Conservation (phyloP, 2,797 vertebrate species). For the Aldrovandia affinis region DNA sequence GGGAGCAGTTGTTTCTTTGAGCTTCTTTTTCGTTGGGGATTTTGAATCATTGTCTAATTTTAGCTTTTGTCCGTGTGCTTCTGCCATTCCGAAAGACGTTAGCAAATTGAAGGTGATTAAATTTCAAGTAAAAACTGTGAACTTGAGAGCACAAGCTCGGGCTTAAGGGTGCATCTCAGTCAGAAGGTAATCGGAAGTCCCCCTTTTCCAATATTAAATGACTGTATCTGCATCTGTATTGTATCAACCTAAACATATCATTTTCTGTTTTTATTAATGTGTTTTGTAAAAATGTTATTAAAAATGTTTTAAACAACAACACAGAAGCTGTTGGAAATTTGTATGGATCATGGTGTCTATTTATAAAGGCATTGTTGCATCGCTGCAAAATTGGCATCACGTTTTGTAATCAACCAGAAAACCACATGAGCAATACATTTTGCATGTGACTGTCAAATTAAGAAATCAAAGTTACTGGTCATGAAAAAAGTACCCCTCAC, state of each 20-base stretch:
- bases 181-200: too few relatives aligned
- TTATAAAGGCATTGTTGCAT: background rate
- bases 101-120: too few relatives aligned
- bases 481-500: background rate
- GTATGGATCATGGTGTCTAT: background rate
- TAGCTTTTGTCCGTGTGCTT: too few relatives aligned
- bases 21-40: too few relatives aligned
- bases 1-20: too few relatives aligned
- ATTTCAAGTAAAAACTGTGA: too few relatives aligned
- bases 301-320: background rate
- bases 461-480: background rate
- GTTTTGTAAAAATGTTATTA: background rate
- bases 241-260: background rate
- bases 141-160: too few relatives aligned
- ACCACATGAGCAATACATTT: conserved; percentile 1
- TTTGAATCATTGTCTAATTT: too few relatives aligned
- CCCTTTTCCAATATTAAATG: too few relatives aligned
- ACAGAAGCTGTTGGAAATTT: background rate
- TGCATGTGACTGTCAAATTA: conserved; percentile 7
- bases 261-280: background rate
- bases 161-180: too few relatives aligned
- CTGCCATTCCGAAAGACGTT: too few relatives aligned
- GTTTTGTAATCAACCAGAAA: background rate
- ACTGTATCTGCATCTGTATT: too few relatives aligned
- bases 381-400: background rate